Percentiles rank a stretch among this genome's conserved stretches.
Conservation (phyloP, 2,888 invertebrate genomes). For the Ornithoptera alexandrae region DNA sequence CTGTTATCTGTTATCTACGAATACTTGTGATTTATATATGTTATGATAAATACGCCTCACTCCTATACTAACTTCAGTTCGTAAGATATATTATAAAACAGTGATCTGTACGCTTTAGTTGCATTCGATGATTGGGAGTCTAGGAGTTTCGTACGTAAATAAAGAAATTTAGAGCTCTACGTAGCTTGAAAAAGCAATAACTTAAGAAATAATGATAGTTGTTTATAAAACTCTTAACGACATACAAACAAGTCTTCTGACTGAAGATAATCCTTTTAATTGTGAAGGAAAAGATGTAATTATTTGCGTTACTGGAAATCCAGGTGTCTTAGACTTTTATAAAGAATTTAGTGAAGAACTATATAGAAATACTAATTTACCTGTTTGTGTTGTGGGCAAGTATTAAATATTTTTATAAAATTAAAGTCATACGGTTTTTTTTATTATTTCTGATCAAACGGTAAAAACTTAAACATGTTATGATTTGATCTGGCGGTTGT, state of each 20-base stretch:
- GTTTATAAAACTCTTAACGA: conserved; percentile 74
- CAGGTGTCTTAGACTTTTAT: conserved; percentile 91
- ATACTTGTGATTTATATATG: no score
- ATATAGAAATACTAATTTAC: conserved; percentile 81
- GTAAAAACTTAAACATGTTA: not conserved
- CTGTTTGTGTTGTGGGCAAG: conserved; percentile 89
- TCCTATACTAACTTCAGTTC: no score
- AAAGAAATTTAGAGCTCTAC: no score
- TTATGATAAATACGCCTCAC: no score
- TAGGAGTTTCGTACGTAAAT: no score
- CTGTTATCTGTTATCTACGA: no score
- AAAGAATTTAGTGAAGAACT: conserved; percentile 85
- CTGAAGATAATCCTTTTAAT: conserved; percentile 85
- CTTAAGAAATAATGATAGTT: conserved; percentile 38
- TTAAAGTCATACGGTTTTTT: not conserved
- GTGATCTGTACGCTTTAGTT: no score
- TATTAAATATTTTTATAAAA: conserved; percentile 13
- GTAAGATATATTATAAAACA: no score
- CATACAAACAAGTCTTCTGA: conserved; percentile 85
- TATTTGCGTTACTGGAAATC: conserved; percentile 91
- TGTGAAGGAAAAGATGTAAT: conserved; percentile 82
- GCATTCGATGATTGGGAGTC: no score
- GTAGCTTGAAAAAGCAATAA: no score
- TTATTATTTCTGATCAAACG: conserved; percentile 1
- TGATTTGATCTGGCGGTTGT: not conserved